phyloP scores from a whole-genome alignment of 2,888 invertebrate species.

The Megamerina dolium region DNA sequence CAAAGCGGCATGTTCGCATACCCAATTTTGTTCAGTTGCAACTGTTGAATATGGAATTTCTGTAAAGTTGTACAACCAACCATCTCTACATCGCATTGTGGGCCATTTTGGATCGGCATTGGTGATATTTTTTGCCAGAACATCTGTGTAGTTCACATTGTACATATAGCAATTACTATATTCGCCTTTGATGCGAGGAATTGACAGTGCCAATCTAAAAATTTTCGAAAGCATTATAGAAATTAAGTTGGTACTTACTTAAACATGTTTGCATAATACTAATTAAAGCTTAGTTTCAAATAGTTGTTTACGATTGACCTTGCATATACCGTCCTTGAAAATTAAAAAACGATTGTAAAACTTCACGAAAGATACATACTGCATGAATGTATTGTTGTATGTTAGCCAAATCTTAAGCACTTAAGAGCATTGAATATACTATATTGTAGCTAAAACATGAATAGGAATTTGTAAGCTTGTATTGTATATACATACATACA shows the following conservation, averaged over 20 bases:
- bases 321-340: too few species aligned
- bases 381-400: too few species aligned
- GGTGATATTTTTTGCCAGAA: conserved; percentile 55
- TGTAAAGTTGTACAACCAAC: conserved; percentile 79
- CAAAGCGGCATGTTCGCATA: conserved; percentile 72
- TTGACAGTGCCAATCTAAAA: conserved; percentile 62
- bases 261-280: too few species aligned
- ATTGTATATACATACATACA: conserved; percentile 4
- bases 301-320: too few species aligned
- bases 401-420: too few species aligned
- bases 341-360: background rate
- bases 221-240: too few species aligned
- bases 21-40: conserved; percentile 82
- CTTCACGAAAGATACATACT: too few species aligned
- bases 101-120: conserved; percentile 69
- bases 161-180: conserved; percentile 72
- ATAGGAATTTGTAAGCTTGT: too few species aligned
- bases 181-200: conserved; percentile 58
- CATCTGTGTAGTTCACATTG: conserved; percentile 64
- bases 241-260: too few species aligned
- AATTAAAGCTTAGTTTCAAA: too few species aligned
- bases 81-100: conserved; percentile 59
- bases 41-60: conserved; percentile 79
- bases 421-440: too few species aligned
- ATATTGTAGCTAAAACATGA: too few species aligned